Evolutionary conservation across 1,140 invertebrate genomes (phyloP), one percentile per base, ranked within the genome.

Genomic region (Campodea augens): DNA sequence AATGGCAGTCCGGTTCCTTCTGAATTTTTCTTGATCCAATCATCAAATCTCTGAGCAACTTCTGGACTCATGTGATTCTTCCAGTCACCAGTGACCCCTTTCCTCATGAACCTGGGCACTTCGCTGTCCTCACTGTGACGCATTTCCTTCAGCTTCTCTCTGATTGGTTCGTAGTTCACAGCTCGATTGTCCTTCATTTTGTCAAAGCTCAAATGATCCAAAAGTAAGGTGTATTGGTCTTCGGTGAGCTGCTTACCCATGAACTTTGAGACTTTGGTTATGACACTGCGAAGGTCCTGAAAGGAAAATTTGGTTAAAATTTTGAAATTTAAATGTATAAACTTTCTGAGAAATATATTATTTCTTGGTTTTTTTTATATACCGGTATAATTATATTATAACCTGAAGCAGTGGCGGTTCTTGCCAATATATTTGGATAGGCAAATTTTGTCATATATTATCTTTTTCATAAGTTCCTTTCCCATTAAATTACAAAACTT

Each of bases 121-220:
- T 52, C 50, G 2, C 7, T n/a, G 7, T 23, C 10, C 4, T 13
- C 18, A 2, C 5, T 38, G 15, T 25, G 19, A 40, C 43, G 25
- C 43, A 50, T 46, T 20, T 51, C 48, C 13, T 63, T 55, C 0
- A 60, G 55, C 1, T 56, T 54, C 20, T 51, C 36, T 7, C 42
- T 39, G 5, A 38, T 56, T 32, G 56, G 56, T 32, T 66, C 69
- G 44, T 75, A 74, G 57, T 84, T 85, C 0, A 82, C 77, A 45
- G 73, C 66, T n/a, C 71, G 68, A 56, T 84, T 85, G 3, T 68
- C 52, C 51, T 73, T 71, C 67, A 85, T 77, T 29, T 59, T 77
- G 24, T 78, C 68, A 54, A 81, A 73, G 59, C 72, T 71, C 5
- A 82, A 65, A 53, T 83, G 73, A 23, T 75, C 57, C 5, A 63